Base-by-base conservation (phyloP, 2,797 vertebrate genomes). In the Lithobates pipiens region DNA sequence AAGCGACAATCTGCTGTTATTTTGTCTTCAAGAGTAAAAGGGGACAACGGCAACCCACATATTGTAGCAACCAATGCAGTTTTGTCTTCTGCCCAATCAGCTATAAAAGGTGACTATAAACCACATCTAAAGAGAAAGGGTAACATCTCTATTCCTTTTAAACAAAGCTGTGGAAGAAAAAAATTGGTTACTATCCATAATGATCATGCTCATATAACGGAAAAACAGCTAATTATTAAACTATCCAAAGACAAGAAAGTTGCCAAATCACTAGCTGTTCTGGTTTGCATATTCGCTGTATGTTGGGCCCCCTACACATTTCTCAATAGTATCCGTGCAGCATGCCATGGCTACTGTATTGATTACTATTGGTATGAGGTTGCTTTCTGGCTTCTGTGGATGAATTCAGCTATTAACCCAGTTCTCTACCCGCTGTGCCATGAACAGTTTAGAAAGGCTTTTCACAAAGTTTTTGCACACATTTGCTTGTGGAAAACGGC, bases 261-360 rank as follows among this genome's bases (percentile, higher is more conserved):
- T 46, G 96, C 96, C 0, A 96, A 95, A 91, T 98, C 96, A 0
- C 92, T 98, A 84, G 95, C 96, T 6, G 90, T 98, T 89, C 96
- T 97, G 44, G 95, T 97, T 3, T 95, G 93, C 63, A 93, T 93
- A 84, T 98, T 98, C 90, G 93, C 91, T 27, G 78, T 97, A 89
- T 98, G 97, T 93, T 98, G 97, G 96, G 95, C 96, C 15, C 96
- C 97, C 0, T 97, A 97, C 90, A 95, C 95, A 72, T 93, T 98
- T 70, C 89, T 95, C 82, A 96, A 96, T 93, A 95, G 97, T 90
- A 93, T 97, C 83, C 89, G 91, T 39, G 96, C 96, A 0, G 90
- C 90, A 87, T 96, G 95, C 77, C 92, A 92, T 78, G 95, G 93
- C 67, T 88, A 44, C 0, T 96, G 95, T 61, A 83, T 96, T 88